These are phyloP conservation scores for Amyelois transitella DNA, from an alignment of 1,140 invertebrate species.

Conservation along the genomic window DNA sequence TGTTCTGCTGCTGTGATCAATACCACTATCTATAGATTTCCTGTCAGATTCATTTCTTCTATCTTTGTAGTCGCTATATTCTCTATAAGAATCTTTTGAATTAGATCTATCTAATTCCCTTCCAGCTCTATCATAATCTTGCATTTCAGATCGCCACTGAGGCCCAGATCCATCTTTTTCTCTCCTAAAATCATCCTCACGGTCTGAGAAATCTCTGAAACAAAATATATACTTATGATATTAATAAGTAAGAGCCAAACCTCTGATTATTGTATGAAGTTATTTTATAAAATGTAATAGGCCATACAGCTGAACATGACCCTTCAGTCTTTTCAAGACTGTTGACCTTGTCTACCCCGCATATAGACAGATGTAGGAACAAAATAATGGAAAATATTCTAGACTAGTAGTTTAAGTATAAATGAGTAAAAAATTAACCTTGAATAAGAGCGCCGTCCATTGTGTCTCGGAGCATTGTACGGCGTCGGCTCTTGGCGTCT, in stretches of 20 bases:
- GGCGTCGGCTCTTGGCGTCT: constrained; percentile 59
- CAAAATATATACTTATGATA: constrained; percentile 6
- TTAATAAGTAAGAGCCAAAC: not conserved
- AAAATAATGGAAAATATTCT: not conserved
- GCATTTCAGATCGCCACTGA: constrained; percentile 69
- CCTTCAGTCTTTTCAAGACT: no score
- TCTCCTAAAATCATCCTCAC: constrained; percentile 63
- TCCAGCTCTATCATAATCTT: constrained; percentile 60
- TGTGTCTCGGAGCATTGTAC: constrained; percentile 56
- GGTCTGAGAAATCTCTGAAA: constrained; percentile 66
- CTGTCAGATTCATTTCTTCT: constrained; percentile 61
- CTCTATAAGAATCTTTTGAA: constrained; percentile 68
- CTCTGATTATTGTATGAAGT: no score
- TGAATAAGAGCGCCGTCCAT: constrained; percentile 61
- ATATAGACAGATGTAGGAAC: no score
- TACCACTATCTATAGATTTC: constrained; percentile 44
- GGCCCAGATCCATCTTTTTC: constrained; percentile 60
- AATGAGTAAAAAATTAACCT: constrained; percentile 31
- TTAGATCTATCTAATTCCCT: constrained; percentile 66
- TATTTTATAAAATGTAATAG: no score
- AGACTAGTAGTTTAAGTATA: not conserved
- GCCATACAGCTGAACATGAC: no score
- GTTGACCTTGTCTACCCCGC: no score
- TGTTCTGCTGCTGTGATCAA: constrained; percentile 53
- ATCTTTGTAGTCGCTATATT: constrained; percentile 57